A percentile compares a stretch with the other conserved stretches of the same genome.
phyloP scores from a whole-genome alignment of 2,888 invertebrate species.

The Mesorhabditis sp. region DNA sequence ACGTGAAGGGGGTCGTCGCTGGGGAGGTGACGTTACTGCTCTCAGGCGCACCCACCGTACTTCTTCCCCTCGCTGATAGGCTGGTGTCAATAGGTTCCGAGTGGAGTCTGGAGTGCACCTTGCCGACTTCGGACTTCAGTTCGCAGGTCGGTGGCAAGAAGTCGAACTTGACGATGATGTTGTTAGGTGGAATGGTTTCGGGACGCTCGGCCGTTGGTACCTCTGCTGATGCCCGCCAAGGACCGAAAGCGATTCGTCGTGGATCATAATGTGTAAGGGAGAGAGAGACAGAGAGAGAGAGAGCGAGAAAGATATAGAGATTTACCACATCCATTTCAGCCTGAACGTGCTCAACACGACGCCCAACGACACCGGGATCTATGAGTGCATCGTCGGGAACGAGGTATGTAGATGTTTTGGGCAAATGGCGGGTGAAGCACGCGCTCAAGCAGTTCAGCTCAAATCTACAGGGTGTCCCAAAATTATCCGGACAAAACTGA shows the following conservation, averaged over 20 bases:
- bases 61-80: constrained; percentile 38
- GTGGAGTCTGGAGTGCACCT: constrained; percentile 37
- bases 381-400: constrained; percentile 39
- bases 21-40: constrained; percentile 33
- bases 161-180: background rate
- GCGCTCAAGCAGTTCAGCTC: too few relatives aligned
- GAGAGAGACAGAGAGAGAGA: background rate
- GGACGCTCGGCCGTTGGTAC: constrained; percentile 38
- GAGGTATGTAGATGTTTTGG: constrained; percentile 25
- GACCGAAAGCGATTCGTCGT: constrained; percentile 39
- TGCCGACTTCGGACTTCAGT: constrained; percentile 29
- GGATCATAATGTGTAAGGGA: constrained; percentile 27
- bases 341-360: constrained; percentile 23
- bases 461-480: too few relatives aligned
- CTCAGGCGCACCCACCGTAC: constrained; percentile 42
- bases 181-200: constrained; percentile 5
- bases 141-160: constrained; percentile 33
- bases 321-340: constrained; percentile 17
- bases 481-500: too few relatives aligned
- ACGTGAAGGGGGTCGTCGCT: constrained; percentile 39
- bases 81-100: constrained; percentile 33
- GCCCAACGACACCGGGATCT: constrained; percentile 41
- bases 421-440: background rate
- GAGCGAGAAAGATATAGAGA: too few relatives aligned
- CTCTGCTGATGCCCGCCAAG: constrained; percentile 40